Conservation (phyloP, 2,797 vertebrate genomes). For the Ctenosaura bakeri region DNA sequence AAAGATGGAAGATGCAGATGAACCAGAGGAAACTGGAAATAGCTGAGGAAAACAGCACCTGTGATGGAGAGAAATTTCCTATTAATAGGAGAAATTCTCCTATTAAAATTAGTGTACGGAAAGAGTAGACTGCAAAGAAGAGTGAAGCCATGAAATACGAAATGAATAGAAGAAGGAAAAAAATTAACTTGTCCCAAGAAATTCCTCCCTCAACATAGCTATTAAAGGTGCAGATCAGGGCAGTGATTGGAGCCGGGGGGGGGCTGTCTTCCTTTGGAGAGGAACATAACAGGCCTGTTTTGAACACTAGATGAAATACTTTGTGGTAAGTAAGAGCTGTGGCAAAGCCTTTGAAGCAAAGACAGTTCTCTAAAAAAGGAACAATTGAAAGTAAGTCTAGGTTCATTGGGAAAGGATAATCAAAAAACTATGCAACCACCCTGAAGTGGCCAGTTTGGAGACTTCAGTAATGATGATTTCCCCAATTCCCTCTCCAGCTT, state of each 20-base stretch:
- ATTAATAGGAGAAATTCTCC: background rate
- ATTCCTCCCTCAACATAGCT: background rate
- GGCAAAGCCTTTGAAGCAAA: constrained; percentile 57
- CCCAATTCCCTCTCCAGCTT: constrained; percentile 57
- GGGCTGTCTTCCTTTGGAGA: background rate
- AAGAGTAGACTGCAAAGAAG: background rate
- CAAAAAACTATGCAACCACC: constrained; percentile 48
- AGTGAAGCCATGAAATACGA: background rate
- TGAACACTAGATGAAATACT: background rate
- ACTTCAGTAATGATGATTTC: constrained; percentile 54
- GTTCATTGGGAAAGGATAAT: constrained; percentile 49
- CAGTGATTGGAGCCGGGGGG: too few relatives aligned
- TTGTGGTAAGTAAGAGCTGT: constrained; percentile 30
- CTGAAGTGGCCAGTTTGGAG: constrained; percentile 58
- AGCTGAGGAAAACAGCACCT: background rate
- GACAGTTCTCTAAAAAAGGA: constrained; percentile 63
- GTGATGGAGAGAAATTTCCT: background rate
- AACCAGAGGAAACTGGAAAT: background rate
- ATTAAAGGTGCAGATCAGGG: background rate
- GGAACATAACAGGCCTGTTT: background rate
- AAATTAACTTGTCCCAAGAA: background rate
- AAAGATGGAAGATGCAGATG: background rate
- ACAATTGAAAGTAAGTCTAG: constrained; percentile 46
- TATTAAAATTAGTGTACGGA: background rate
- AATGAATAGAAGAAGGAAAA: background rate